A percentile compares a stretch with the other conserved stretches of the same genome.
Conservation (phyloP, 64 coral and sea anemone species). For the Dendronephthya gigantea region DNA sequence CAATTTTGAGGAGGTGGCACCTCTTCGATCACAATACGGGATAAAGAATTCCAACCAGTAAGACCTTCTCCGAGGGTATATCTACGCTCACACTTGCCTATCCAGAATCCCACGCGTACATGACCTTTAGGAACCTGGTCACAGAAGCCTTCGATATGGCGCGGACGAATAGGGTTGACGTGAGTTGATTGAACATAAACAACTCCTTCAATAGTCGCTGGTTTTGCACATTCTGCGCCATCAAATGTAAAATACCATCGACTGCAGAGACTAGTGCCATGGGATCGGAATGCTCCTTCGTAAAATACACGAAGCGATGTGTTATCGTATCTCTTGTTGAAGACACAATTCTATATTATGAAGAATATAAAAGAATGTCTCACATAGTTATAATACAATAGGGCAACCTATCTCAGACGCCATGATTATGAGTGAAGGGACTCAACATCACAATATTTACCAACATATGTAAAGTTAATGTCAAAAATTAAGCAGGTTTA, state of each 20-base stretch:
- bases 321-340: not conserved
- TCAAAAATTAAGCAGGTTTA: too few species aligned
- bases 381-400: too few species aligned
- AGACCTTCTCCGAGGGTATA: not conserved
- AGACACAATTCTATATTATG: not conserved
- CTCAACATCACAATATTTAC: too few species aligned
- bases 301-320: not conserved
- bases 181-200: not conserved
- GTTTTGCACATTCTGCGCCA: not conserved
- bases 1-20: not conserved
- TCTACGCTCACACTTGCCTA: not conserved
- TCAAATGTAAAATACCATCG: not conserved
- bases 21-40: not conserved
- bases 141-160: not conserved
- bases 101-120: not conserved
- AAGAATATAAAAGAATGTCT: not conserved
- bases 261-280: not conserved
- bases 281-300: not conserved
- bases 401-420: too few species aligned
- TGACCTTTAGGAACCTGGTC: not conserved
- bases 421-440: too few species aligned
- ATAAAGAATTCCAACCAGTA: not conserved
- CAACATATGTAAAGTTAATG: too few species aligned
- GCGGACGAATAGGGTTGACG: not conserved
- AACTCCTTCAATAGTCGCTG: not conserved